Evolutionary conservation across 2,888 invertebrate genomes (phyloP).

Genomic region (Octonoba sinensis): DNA sequence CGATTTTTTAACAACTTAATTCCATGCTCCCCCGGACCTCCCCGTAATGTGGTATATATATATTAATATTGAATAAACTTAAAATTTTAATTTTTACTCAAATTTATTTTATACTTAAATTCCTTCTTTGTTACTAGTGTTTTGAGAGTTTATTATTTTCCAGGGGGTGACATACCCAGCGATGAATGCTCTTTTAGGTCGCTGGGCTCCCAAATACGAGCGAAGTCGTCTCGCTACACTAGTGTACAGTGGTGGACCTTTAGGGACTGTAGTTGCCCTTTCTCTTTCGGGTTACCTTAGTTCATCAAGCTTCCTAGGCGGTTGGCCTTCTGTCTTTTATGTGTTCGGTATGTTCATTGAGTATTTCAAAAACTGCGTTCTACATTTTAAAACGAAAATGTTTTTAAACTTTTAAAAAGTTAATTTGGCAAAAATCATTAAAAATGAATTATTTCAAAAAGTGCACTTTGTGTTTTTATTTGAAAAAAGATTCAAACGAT

Average conservation of each 20-base stretch:
- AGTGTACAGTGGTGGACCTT: slow-evolving; percentile 87
- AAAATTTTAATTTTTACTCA: no score
- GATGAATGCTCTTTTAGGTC: slow-evolving; percentile 61
- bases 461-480: no score
- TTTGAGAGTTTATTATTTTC: neutral
- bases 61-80: no score
- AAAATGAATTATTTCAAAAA: no score
- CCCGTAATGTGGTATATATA: no score
- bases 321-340: slow-evolving; percentile 75
- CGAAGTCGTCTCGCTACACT: slow-evolving; percentile 82
- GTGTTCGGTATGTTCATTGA: slow-evolving; percentile 43
- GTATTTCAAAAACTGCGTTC: neutral
- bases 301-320: slow-evolving; percentile 77
- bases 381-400: neutral
- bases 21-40: no score
- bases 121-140: no score
- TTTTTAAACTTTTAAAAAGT: no score
- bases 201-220: slow-evolving; percentile 62
- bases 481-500: no score
- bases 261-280: slow-evolving; percentile 87
- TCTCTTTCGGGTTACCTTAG: slow-evolving; percentile 82
- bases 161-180: slow-evolving; percentile 64
- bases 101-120: no score
- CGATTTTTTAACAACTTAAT: no score
- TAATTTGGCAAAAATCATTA: neutral